Evolutionary conservation across 2,797 vertebrate species (phyloP).

Genomic region (Gallinago nigripennis): DNA sequence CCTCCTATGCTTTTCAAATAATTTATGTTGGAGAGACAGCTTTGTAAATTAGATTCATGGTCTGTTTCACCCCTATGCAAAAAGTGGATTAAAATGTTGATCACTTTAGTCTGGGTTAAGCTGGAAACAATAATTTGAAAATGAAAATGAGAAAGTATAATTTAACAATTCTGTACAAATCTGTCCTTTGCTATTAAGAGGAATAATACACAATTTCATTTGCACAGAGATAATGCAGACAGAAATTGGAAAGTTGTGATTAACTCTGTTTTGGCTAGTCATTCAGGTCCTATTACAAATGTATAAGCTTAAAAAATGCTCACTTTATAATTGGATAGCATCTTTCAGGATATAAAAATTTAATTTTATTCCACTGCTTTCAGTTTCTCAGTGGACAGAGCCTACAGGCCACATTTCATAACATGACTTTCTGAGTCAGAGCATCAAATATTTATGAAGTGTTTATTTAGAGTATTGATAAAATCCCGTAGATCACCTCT

Average conservation of each 20-base stretch:
- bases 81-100: constrained; percentile 73
- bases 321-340: constrained; percentile 73
- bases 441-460: constrained; percentile 73
- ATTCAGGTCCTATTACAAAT: constrained; percentile 63
- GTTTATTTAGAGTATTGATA: constrained; percentile 76
- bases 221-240: constrained; percentile 47
- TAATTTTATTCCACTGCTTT: constrained; percentile 73
- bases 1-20: constrained; percentile 21
- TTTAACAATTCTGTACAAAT: constrained; percentile 61
- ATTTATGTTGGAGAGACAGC: constrained; percentile 41
- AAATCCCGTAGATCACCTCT: constrained; percentile 64
- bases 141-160: constrained; percentile 62
- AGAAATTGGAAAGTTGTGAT: constrained; percentile 65
- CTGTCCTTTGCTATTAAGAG: constrained; percentile 47
- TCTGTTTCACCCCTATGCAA: constrained; percentile 58
- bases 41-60: constrained; percentile 71
- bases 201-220: constrained; percentile 64
- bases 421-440: constrained; percentile 58
- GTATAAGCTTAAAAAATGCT: constrained; percentile 62
- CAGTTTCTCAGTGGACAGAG: constrained; percentile 72
- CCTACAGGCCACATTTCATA: constrained; percentile 72
- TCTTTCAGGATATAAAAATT: constrained; percentile 72
- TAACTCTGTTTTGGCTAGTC: constrained; percentile 59
- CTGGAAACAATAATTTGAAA: constrained; percentile 63
- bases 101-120: constrained; percentile 58